Conservation (phyloP, 1,140 invertebrate species). For the Bombus impatiens region DNA sequence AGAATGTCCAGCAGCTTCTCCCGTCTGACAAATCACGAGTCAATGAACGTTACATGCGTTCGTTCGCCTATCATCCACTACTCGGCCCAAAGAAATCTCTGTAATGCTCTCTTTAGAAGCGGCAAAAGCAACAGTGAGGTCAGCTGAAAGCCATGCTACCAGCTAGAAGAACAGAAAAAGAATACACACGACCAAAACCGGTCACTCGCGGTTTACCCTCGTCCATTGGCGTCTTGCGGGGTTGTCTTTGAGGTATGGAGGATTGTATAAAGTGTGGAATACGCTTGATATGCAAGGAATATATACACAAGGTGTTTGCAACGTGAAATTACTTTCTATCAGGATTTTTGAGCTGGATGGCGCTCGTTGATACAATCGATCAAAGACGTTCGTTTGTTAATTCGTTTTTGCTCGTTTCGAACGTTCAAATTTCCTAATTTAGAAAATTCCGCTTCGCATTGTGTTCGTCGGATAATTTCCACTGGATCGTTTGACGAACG, state of each 20-base stretch:
- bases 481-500: background rate
- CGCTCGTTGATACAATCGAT: background rate
- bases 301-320: background rate
- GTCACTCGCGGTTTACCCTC: constrained; percentile 21
- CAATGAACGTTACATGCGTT: constrained; percentile 70
- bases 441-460: too few species aligned
- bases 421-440: too few species aligned
- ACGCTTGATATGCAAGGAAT: background rate
- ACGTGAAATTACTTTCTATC: background rate
- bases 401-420: too few species aligned
- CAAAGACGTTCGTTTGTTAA: background rate
- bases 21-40: constrained; percentile 80
- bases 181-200: constrained; percentile 29
- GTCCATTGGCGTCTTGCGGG: background rate
- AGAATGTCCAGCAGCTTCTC: constrained; percentile 78
- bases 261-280: background rate
- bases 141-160: constrained; percentile 73
- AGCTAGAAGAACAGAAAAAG: constrained; percentile 68
- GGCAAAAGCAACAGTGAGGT: constrained; percentile 64
- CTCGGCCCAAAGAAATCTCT: constrained; percentile 66
- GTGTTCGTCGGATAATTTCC: too few species aligned
- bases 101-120: constrained; percentile 72
- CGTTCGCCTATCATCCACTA: constrained; percentile 43
- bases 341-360: background rate
- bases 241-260: background rate